Conservation (phyloP, 1,140 invertebrate species). For the Augochlora pura region DNA sequence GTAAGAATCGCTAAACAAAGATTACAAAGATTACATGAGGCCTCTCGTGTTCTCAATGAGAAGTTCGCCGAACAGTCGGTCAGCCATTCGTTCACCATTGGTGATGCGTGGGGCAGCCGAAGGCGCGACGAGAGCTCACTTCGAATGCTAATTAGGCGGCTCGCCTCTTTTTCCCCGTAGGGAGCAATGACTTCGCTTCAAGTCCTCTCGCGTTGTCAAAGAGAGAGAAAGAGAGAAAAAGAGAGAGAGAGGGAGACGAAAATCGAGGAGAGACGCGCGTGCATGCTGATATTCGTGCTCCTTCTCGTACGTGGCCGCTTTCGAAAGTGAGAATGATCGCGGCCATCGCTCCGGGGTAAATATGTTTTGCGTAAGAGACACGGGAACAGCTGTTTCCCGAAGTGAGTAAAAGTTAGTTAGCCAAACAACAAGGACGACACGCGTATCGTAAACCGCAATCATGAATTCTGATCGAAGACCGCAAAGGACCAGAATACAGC, state of each 20-base stretch:
- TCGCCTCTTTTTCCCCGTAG: conserved; percentile 54
- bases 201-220: not conserved
- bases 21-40: not conserved
- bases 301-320: conserved; percentile 22
- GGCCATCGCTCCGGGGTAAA: conserved; percentile 20
- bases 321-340: conserved; percentile 61
- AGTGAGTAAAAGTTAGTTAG: no score
- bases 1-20: no score
- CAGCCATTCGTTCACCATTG: not conserved
- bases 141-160: conserved; percentile 71
- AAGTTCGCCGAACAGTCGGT: not conserved
- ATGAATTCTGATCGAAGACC: no score
- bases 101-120: conserved; percentile 36
- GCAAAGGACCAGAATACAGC: no score
- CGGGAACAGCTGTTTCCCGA: not conserved
- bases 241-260: not conserved
- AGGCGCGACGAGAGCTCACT: conserved; percentile 63
- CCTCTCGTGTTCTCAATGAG: conserved; percentile 2
- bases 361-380: conserved; percentile 8
- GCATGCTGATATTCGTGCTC: not conserved
- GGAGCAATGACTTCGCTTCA: conserved; percentile 32
- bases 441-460: no score
- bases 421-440: no score
- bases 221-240: not conserved
- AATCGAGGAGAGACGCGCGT: conserved; percentile 1